phyloP scores from a whole-genome alignment of 1,140 invertebrate species.

The Heliconius melpomene region DNA sequence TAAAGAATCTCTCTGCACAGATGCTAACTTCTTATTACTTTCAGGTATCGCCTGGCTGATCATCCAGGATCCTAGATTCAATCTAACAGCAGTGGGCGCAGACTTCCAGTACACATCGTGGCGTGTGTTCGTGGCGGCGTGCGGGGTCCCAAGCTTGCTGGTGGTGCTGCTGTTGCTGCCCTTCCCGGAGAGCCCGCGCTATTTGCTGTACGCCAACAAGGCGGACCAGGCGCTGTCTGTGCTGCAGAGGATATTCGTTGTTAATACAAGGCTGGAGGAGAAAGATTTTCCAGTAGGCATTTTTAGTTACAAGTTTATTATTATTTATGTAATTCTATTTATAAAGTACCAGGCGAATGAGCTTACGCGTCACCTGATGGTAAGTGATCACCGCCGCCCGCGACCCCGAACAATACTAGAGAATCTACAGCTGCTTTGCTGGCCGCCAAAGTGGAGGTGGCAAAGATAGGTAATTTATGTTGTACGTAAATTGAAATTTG shows the following conservation, averaged over 20 bases:
- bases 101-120: slow-evolving; percentile 84
- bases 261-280: slow-evolving; percentile 77
- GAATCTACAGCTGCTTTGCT: too few species aligned
- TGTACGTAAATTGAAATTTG: too few species aligned
- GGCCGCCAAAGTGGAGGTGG: too few species aligned
- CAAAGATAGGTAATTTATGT: too few species aligned
- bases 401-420: too few species aligned
- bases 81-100: slow-evolving; percentile 53
- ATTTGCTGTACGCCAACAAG: slow-evolving; percentile 78
- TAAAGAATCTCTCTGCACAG: too few species aligned
- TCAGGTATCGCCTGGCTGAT: slow-evolving; percentile 81
- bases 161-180: slow-evolving; percentile 85
- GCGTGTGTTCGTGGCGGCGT: slow-evolving; percentile 87
- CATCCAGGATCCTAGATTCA: slow-evolving; percentile 74
- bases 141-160: slow-evolving; percentile 85
- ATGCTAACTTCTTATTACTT: slow-evolving; percentile 29
- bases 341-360: too few species aligned
- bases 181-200: slow-evolving; percentile 89
- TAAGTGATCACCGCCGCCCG: too few species aligned
- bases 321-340: too few species aligned
- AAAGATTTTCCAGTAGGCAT: slow-evolving; percentile 80
- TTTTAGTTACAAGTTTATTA: too few species aligned
- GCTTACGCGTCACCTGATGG: too few species aligned
- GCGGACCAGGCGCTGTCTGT: slow-evolving; percentile 79
- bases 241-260: slow-evolving; percentile 80